Evolutionary conservation across 2,113 vertebrate species (phyloP).

Genomic region (Protobothrops mucrosquamatus): DNA sequence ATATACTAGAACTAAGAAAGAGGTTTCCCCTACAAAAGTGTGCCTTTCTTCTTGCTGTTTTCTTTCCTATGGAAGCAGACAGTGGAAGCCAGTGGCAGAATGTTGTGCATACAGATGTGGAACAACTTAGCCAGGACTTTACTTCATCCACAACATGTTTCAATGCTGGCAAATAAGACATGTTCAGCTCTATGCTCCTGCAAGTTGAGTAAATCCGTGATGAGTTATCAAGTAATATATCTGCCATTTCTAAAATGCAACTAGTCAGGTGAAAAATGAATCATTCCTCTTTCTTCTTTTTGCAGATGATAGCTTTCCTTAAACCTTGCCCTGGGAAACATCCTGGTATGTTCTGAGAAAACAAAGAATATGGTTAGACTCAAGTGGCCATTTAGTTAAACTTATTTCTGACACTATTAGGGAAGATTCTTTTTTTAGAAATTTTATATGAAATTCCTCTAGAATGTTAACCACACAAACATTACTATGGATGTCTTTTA

Average conservation of each 20-base stretch:
- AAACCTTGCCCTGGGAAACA: neutral
- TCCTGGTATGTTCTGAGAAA: neutral
- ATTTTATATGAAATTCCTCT: neutral
- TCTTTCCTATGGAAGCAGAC: neutral
- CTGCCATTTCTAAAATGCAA: neutral
- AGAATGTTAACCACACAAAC: neutral
- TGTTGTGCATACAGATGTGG: neutral
- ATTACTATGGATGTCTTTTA: neutral
- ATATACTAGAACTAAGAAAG: neutral
- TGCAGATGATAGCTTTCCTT: neutral
- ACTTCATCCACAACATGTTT: neutral
- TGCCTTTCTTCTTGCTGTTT: neutral
- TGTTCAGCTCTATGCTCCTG: neutral
- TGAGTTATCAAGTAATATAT: neutral
- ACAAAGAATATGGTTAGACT: neutral
- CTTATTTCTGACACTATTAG: neutral
- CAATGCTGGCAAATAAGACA: neutral
- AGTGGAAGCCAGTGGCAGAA: neutral
- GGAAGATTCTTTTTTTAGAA: neutral
- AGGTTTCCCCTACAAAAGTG: neutral
- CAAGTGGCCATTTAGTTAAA: neutral
- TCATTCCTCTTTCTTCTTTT: neutral
- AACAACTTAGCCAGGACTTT: neutral
- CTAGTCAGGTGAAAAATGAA: neutral
- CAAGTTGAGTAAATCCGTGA: neutral